Evolutionary conservation across 2,888 invertebrate genomes (phyloP), one percentile per base, ranked within the genome.

Genomic region (Abrostola tripartita): DNA sequence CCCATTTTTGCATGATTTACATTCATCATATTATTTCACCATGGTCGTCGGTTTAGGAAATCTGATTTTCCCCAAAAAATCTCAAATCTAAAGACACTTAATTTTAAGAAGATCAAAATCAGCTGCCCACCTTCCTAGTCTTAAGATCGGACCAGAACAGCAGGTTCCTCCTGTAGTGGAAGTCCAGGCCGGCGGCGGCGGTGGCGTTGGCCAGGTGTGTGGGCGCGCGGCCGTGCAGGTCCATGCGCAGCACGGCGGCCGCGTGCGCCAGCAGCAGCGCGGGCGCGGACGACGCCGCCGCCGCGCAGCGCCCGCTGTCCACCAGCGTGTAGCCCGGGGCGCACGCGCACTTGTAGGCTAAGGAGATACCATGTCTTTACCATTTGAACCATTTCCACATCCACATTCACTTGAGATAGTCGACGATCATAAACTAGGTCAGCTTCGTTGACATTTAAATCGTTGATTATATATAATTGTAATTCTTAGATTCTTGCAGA

Each of bases 81-180:
- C 24, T 24, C 24, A 4, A 24, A 4, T 24, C 4, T 24, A 24
- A 24, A 24, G 24, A 24, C 4, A 24, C 1, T 24, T 24, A 24
- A 24, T n/a, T n/a, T n/a, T n/a, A 24, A 24, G 24, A 24, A 24
- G 24, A 24, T 24, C 24, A 4, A 24, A 24, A 24, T 24, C 24
- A 1, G 24, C 24, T 24, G 24, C 73, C 64, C 4, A 98, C 97
- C 95, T 97, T 97, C 74, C 97, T 96, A 0, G 98, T 98, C 88
- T 98, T 98, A 0, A 96, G 95, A 89, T 99, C 98, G 8, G 98
- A 98, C 98, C 98, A 98, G 90, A 97, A 98, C 1, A 99, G 92
- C 61, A 97, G 89, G 82, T 98, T 97, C 73, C 96, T 95, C 38
- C 96, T 94, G 87, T 96, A 97, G 82, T 98, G 97, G 87, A 96